phyloP scores from a whole-genome alignment of 2,888 invertebrate genomes.

The Polyommatus icarus region DNA sequence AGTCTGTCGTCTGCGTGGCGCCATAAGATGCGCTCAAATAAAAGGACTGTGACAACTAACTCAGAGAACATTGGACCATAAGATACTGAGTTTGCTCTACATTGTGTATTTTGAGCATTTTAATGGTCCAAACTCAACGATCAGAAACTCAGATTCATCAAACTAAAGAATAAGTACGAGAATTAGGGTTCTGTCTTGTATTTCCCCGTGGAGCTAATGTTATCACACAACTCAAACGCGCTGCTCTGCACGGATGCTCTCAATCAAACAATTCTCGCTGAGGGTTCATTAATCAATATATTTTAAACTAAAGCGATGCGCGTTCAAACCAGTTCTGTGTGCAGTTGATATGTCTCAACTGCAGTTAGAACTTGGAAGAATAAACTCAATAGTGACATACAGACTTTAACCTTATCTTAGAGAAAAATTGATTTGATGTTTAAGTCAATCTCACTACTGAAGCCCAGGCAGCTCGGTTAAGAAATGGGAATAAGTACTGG shows the following conservation, averaged over 20 bases:
- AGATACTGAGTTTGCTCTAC: too few relatives aligned
- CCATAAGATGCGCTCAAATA: too few relatives aligned
- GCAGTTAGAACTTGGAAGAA: not conserved
- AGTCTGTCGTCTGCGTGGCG: too few relatives aligned
- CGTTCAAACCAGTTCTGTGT: not conserved
- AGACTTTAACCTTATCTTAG: not conserved
- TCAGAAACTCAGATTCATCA: not conserved
- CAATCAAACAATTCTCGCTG: conserved; percentile 44
- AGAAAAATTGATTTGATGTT: not conserved
- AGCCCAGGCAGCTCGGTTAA: too few relatives aligned
- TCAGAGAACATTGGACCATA: too few relatives aligned
- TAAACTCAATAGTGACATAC: not conserved
- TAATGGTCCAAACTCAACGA: not conserved
- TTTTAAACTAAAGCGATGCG: conserved; percentile 14
- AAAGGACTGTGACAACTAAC: too few relatives aligned
- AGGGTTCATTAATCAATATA: conserved; percentile 37
- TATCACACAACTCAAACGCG: conserved; percentile 41
- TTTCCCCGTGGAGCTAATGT: not conserved
- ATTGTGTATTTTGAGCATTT: not conserved
- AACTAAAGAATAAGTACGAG: not conserved
- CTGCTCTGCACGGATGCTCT: conserved; percentile 46
- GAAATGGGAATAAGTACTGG: not conserved
- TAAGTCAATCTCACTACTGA: not conserved
- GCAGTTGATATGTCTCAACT: not conserved
- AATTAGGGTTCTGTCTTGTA: not conserved